Base-by-base conservation (phyloP, 2,888 invertebrate genomes). In the Diarsia mendica region DNA sequence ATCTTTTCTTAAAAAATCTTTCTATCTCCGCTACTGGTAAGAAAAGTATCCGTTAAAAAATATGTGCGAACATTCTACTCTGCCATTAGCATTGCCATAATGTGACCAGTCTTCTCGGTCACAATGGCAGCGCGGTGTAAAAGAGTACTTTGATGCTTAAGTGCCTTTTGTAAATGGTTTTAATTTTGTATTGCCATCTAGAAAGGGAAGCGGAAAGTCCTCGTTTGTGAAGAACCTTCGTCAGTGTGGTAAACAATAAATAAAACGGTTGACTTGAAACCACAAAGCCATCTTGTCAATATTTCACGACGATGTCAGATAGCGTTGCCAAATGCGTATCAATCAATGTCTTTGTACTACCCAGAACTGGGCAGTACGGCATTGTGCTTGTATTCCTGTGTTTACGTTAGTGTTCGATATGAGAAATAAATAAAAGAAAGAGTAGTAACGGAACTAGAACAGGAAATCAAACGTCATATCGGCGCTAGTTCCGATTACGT, bases 381-480 rank as follows among this genome's bases (percentile, higher is more conserved):
- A 79, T 76, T 75, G 74, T 63, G 68, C 33, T 49, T 61, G 48
- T 69, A 48, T 60, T 67, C 55, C 67, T 23, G 8, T 51, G 60
- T 28, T 39, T 75, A 66, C 46, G 78, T 75, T 75, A 66, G 80
- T 71, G 65, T 82, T 70, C 46, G 60, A 77, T 78, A 72, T n/a
- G n/a, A 63, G 63, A 72, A 72, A 77, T 67, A 72, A 72, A 77
- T 67, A 67, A 63, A 84, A 71, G 68, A 70, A 67, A 60, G 63
- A 77, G 64, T 67, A 70, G 78, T 69, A 79, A 82, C 76, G 76
- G 79, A 78, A 80, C 81, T 67, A 82, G 80, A 85, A 82, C 82
- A 86, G 87, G 79, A 83, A 88, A 85, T 87, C 80, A 81, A 76
- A 72, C 67, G 78, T 87, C 83, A 77, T 77, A 28, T 28, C 28